These are phyloP conservation scores for Platyrinchus mystaceus DNA, from an alignment of 2,797 vertebrate species.

Conservation along the genomic window DNA sequence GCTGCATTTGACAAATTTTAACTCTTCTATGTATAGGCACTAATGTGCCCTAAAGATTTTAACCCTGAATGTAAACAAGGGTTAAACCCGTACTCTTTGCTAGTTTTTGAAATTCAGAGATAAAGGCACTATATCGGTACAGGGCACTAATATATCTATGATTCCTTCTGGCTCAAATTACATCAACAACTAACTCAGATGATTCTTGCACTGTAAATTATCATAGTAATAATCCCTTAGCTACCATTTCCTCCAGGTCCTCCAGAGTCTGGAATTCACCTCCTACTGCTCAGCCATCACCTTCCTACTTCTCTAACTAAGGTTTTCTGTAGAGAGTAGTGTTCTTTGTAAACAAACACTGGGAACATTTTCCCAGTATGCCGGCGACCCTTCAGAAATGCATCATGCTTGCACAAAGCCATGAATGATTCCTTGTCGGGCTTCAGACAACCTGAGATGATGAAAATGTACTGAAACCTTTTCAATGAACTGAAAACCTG, in stretches of 20 bases:
- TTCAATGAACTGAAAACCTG: slow-evolving; percentile 25
- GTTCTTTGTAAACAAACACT: background rate
- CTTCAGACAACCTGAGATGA: slow-evolving; percentile 22
- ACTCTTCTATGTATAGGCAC: background rate
- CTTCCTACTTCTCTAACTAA: background rate
- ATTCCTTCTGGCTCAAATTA: background rate
- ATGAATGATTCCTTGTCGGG: background rate
- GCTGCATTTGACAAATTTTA: background rate
- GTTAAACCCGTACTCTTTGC: background rate
- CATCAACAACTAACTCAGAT: background rate
- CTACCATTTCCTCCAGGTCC: background rate
- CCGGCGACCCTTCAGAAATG: background rate
- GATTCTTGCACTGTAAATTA: background rate
- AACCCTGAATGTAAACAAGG: background rate
- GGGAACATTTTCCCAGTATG: background rate
- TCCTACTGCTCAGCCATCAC: background rate
- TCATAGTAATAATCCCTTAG: background rate
- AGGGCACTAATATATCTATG: background rate
- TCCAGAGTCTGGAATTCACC: background rate
- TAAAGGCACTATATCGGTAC: background rate
- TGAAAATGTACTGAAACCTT: slow-evolving; percentile 19
- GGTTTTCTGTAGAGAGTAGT: background rate
- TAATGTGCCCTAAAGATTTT: background rate
- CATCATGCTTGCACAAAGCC: background rate
- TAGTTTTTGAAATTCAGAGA: background rate